Percentiles rank a stretch among this genome's conserved stretches.
phyloP scores from a whole-genome alignment of 2,888 invertebrate species.

The Drosophila histrio region DNA sequence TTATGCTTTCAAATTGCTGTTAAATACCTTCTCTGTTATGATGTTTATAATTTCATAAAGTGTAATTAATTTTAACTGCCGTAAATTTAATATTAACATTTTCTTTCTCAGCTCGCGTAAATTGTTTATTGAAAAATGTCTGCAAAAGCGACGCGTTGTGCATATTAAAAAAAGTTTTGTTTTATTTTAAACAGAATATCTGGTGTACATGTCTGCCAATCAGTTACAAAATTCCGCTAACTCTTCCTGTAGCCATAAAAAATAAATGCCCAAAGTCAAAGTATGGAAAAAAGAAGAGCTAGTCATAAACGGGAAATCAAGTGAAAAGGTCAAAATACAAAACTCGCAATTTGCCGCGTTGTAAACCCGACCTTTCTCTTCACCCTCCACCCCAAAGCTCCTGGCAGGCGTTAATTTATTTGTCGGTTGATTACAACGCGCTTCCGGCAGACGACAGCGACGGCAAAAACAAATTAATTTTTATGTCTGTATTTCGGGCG shows the following conservation, averaged over 20 bases:
- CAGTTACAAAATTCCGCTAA: slow-evolving; percentile 26
- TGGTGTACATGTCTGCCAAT: slow-evolving; percentile 36
- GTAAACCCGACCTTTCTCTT: slow-evolving; percentile 21
- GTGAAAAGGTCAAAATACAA: slow-evolving; percentile 67
- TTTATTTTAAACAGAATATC: slow-evolving; percentile 31
- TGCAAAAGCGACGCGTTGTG: slow-evolving; percentile 33
- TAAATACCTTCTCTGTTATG: neutral
- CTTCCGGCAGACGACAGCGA: slow-evolving; percentile 71
- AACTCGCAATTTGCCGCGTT: slow-evolving; percentile 61
- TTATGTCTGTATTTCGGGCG: slow-evolving; percentile 61
- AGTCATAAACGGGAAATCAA: slow-evolving; percentile 74
- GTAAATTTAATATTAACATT: slow-evolving; percentile 24
- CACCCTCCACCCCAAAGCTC: neutral
- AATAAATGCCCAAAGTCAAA: slow-evolving; percentile 30
- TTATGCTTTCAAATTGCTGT: neutral
- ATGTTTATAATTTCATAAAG: neutral
- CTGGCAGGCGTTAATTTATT: slow-evolving; percentile 68
- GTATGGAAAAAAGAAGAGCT: slow-evolving; percentile 5
- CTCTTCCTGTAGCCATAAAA: slow-evolving; percentile 30
- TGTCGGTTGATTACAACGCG: slow-evolving; percentile 76
- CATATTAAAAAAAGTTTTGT: slow-evolving; percentile 58
- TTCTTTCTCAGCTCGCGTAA: slow-evolving; percentile 16
- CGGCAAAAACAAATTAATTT: slow-evolving; percentile 72
- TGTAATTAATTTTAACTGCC: slow-evolving; percentile 29
- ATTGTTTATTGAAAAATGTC: slow-evolving; percentile 53